phyloP scores from a whole-genome alignment of 2,797 vertebrate species.

The Propithecus perrieri region DNA sequence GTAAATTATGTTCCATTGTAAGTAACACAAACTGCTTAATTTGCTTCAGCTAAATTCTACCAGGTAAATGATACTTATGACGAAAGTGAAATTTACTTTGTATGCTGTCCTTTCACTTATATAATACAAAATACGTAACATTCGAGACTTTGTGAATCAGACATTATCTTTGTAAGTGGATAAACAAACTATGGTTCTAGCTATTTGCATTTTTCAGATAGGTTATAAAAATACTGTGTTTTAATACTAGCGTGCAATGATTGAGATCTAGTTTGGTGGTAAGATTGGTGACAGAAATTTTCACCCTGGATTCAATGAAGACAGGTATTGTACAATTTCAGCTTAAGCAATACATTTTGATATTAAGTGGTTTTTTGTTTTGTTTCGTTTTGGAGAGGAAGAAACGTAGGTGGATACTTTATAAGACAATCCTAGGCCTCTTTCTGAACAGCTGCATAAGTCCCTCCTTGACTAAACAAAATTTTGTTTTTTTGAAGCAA shows the following conservation, averaged over 20 bases:
- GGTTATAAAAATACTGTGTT: background rate
- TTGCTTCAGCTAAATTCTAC: background rate
- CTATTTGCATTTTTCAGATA: background rate
- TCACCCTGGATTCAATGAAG: background rate
- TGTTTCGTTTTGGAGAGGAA: background rate
- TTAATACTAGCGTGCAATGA: background rate
- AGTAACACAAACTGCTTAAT: accelerated
- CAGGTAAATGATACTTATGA: background rate
- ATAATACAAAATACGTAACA: background rate
- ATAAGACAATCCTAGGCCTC: background rate
- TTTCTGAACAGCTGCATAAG: background rate
- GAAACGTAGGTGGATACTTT: background rate
- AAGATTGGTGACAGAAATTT: background rate
- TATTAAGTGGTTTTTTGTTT: background rate
- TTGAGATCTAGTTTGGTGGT: background rate
- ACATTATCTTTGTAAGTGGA: background rate
- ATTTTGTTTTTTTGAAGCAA: background rate
- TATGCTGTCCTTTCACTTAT: background rate
- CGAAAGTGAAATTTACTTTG: background rate
- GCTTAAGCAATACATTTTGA: background rate
- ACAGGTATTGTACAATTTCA: background rate
- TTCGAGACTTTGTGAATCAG: background rate
- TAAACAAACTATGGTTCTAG: background rate
- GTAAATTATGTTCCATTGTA: background rate
- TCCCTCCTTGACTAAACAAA: background rate